Percentiles rank a stretch among this genome's conserved stretches.
phyloP scores from a whole-genome alignment of 2,113 vertebrate genomes.

The Periophthalmus modestus region DNA sequence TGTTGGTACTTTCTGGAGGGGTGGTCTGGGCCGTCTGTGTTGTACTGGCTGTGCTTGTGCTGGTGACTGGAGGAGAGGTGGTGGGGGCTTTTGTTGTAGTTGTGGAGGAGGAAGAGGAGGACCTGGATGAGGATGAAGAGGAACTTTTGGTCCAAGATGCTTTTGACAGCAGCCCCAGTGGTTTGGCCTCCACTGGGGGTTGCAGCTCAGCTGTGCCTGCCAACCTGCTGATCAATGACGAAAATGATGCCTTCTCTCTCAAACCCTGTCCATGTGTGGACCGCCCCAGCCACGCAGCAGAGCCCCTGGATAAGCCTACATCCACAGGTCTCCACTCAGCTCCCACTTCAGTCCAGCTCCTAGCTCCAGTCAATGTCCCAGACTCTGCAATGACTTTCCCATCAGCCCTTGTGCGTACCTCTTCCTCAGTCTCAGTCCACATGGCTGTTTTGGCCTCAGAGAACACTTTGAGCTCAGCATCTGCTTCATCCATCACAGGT shows the following conservation, averaged over 20 bases:
- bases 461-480: constrained; percentile 25
- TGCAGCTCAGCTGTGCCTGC: constrained; percentile 71
- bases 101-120: constrained; percentile 46
- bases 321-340: constrained; percentile 37
- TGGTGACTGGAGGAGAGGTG: constrained; percentile 61
- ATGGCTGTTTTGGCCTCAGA: constrained; percentile 36
- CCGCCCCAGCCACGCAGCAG: constrained; percentile 33
- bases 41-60: constrained; percentile 74
- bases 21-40: constrained; percentile 59
- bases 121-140: constrained; percentile 55
- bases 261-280: constrained; percentile 22
- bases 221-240: constrained; percentile 61
- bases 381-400: constrained; percentile 38
- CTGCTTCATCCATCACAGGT: constrained; percentile 14
- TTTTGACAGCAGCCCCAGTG: constrained; percentile 70
- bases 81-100: constrained; percentile 49
- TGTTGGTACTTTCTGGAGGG: constrained; percentile 53
- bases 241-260: constrained; percentile 61
- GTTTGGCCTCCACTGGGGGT: constrained; percentile 44
- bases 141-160: constrained; percentile 62
- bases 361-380: constrained; percentile 33
- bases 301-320: constrained; percentile 16
- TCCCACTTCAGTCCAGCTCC: constrained; percentile 40
- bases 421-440: constrained; percentile 50
- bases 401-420: neutral